A percentile compares a stretch with the other conserved stretches of the same genome.
Evolutionary conservation across 2,113 vertebrate genomes (phyloP).

Genomic region (Sylvicapra grimmia): DNA sequence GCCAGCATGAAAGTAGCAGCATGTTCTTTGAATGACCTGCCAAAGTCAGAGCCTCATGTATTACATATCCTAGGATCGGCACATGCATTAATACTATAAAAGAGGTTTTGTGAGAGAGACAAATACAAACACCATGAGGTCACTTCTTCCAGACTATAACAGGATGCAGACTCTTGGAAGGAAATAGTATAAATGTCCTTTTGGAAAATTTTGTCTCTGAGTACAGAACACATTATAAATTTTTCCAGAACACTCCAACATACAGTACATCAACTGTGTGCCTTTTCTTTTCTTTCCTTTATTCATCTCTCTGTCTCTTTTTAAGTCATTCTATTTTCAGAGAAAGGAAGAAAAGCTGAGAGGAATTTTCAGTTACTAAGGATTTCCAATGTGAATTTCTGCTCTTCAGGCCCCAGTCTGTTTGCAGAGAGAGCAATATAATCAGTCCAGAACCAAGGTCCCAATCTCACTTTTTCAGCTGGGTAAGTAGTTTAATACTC

Average conservation of each 20-base stretch:
- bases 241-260: conserved; percentile 74
- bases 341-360: not conserved
- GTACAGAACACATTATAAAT: conserved; percentile 68
- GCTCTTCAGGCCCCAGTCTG: not conserved
- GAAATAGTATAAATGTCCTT: conserved; percentile 71
- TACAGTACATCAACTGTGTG: conserved; percentile 46
- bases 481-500: not conserved
- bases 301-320: not conserved
- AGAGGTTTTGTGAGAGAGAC: conserved; percentile 68
- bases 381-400: not conserved
- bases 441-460: not conserved
- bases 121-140: conserved; percentile 82
- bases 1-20: conserved; percentile 35
- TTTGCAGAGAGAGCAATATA: not conserved
- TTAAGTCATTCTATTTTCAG: conserved; percentile 22
- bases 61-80: conserved; percentile 57
- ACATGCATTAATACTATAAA: conserved; percentile 66
- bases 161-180: conserved; percentile 79
- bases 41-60: conserved; percentile 25
- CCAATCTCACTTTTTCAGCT: not conserved
- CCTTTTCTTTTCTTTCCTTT: conserved; percentile 36
- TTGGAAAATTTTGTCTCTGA: conserved; percentile 76
- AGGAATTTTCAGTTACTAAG: not conserved
- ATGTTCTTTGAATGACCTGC: conserved; percentile 58
- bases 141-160: conserved; percentile 77